Percentiles rank a stretch among this genome's conserved stretches.
Conservation (phyloP, 2,113 vertebrate genomes). For the Eclectus roratus region DNA sequence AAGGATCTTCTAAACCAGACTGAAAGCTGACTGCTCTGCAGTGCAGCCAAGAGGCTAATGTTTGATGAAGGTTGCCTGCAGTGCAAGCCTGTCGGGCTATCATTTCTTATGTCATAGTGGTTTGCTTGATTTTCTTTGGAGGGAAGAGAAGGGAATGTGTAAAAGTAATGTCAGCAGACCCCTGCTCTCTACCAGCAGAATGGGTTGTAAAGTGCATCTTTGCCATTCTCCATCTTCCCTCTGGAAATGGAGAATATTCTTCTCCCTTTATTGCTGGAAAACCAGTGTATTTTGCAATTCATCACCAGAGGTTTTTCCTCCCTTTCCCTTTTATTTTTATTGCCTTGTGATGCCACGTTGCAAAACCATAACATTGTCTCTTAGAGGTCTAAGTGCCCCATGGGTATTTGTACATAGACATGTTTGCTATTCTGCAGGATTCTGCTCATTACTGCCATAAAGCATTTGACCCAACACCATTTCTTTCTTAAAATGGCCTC, state of each 20-base stretch:
- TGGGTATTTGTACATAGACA: background rate
- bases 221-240: background rate
- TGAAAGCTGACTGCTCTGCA: constrained; percentile 31
- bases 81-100: constrained; percentile 15
- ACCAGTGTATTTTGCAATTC: constrained; percentile 24
- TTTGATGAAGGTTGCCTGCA: constrained; percentile 55
- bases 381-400: background rate
- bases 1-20: constrained; percentile 20
- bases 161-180: constrained; percentile 34
- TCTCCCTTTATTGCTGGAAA: constrained; percentile 27
- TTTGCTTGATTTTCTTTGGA: constrained; percentile 47
- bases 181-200: background rate
- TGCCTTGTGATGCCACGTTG: background rate
- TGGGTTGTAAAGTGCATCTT: constrained; percentile 11
- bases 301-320: background rate
- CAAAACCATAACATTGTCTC: background rate
- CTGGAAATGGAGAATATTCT: constrained; percentile 14
- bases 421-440: background rate
- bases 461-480: background rate
- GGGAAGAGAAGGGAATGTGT: background rate
- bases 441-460: background rate
- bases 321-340: background rate
- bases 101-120: constrained; percentile 59
- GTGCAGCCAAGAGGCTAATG: constrained; percentile 23
- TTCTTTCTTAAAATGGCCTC: background rate